Base-by-base conservation (phyloP, 2,888 invertebrate species). In the Cryptus viduatorius region DNA sequence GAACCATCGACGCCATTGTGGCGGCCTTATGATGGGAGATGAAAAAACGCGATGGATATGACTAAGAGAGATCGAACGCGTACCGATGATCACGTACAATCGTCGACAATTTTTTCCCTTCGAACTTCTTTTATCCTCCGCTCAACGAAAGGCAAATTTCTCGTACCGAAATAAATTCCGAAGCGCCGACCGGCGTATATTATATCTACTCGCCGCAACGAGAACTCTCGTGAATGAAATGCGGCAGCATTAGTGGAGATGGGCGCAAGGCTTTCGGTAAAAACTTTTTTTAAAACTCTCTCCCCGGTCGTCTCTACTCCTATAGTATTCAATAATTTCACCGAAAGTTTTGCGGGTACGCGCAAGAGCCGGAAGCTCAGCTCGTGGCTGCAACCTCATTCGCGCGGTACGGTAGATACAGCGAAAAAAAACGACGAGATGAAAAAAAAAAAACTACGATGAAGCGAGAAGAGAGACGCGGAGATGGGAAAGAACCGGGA, bases 271-370 rank as follows among this genome's bases (percentile, higher is more conserved):
- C 77, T 81, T 65, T 69, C 53, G 29, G 61, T 44, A 53, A 24
- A 78, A 84, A 81, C 78, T 84, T 81, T 84, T 65, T 37, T 0
- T 44, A 59, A 73, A 82, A 82, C 72, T 72, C 67, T 48, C 37
- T 37, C 37, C 37, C 37, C 37, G 37, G 56, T 37, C 29, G 37
- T 64, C 67, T 77, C 65, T 46, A 16, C 3, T 14, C 46, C 53
- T 44, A 10, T 71, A 65, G 77, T 78, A 77, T 84, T 81, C 84
- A 78, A 81, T 84, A 84, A 76, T 80, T 78, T 78, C 48, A 16
- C 46, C 29, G 59, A 85, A 83, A 79, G 16, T 77, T 85, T 64
- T 29, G 5, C 29, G 53, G 82, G 82, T 85, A 87, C 89, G 89
- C 87, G 86, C 84, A 56, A 81, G 19, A 65, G 29, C 53, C 37